Evolutionary conservation across 2,113 vertebrate species (phyloP), one percentile per base, ranked within the genome.

Genomic region (Heterochromis multidens): DNA sequence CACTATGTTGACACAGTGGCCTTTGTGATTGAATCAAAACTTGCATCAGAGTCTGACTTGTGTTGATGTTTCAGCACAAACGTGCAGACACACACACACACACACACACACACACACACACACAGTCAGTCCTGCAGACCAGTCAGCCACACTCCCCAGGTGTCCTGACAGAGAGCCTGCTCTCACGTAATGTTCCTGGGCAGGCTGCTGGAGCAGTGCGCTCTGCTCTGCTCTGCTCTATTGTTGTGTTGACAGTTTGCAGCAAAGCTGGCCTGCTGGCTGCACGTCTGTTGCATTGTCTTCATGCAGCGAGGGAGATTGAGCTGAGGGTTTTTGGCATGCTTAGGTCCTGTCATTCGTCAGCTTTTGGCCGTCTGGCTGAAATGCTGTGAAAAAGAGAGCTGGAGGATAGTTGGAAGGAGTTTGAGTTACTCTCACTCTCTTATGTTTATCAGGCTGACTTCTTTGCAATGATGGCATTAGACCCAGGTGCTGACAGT

Each of bases 201-300:
- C 80, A 79, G 80, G 74, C 85, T 67, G 77, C 81, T 81, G 58
- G 37, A 83, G 82, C 77, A 80, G 89, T 79, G 72, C 80, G 67
- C 83, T 87, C 67, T 16, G 59, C 84, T 62, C 77, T 67, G 67
- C 83, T 87, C 67, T 16, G 59, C 84, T 62, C 77, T 67, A 83
- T 93, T 92, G 89, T 92, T 81, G 57, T 77, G 76, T 23, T 91
- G 89, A 85, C 85, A 76, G 87, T 84, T 81, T 90, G 88, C 77
- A 70, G 78, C 79, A 80, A 61, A 83, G 86, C 82, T 62, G 80
- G 52, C 80, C 83, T 83, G 76, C 87, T 89, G 92, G 85, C 78
- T 21, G 21, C n/a, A 67, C 85, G 83, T 82, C 79, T 90, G 87
- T 90, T 90, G 65, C 81, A 89, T 93, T 92, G 88, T 93, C 90